phyloP scores from a whole-genome alignment of 2,113 vertebrate genomes.

The Plecturocebus donacophilus region DNA sequence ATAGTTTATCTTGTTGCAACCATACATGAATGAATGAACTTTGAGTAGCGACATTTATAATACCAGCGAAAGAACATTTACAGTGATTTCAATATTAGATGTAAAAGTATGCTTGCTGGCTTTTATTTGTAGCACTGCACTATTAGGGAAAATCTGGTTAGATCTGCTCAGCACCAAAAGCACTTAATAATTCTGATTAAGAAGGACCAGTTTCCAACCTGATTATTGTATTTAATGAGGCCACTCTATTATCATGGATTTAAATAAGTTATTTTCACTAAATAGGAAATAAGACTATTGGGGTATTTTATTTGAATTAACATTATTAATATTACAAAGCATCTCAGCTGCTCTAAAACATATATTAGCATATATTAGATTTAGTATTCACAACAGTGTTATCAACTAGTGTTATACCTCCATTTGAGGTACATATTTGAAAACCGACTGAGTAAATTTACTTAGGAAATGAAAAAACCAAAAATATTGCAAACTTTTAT shows the following conservation, averaged over 20 bases:
- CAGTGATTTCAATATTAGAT: not conserved
- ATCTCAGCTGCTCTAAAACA: not conserved
- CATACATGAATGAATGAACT: not conserved
- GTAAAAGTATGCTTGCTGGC: not conserved
- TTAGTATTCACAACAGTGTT: not conserved
- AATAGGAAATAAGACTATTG: not conserved
- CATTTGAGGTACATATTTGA: not conserved
- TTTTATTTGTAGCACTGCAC: not conserved
- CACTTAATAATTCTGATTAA: not conserved
- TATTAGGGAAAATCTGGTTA: not conserved
- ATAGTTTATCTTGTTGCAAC: not conserved
- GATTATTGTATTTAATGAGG: not conserved
- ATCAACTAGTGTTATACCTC: not conserved
- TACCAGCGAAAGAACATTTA: not conserved
- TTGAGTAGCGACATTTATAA: not conserved
- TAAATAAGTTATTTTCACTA: slow-evolving; percentile 1
- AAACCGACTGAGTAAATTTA: not conserved
- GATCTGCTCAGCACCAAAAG: not conserved
- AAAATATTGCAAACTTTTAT: not conserved
- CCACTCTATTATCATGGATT: not conserved
- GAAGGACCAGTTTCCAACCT: not conserved
- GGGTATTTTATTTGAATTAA: not conserved
- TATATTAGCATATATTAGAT: not conserved
- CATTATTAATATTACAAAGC: not conserved
- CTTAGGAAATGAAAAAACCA: not conserved